phyloP scores from a whole-genome alignment of 2,888 invertebrate genomes.

The Drosophila macrothrix region DNA sequence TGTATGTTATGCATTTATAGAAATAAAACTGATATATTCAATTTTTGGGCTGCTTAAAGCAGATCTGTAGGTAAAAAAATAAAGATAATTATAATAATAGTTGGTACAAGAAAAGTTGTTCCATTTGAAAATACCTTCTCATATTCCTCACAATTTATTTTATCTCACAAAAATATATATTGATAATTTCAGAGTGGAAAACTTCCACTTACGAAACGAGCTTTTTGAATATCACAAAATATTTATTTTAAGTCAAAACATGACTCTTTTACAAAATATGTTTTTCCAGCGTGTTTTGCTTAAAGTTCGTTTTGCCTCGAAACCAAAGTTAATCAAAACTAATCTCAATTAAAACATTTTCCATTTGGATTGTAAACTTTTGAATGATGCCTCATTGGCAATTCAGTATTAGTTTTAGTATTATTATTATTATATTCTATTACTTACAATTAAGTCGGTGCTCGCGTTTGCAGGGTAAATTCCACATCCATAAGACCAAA shows the following conservation, averaged over 20 bases:
- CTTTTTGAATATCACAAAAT: not conserved
- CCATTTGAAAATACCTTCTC: not conserved
- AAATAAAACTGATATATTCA: not conserved
- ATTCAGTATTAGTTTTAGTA: not conserved
- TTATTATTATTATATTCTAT: not conserved
- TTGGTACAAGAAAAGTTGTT: not conserved
- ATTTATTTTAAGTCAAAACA: not conserved
- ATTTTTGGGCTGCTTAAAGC: not conserved
- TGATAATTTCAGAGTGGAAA: not conserved
- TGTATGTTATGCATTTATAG: conserved; percentile 21
- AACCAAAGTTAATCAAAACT: not conserved
- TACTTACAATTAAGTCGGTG: conserved; percentile 21
- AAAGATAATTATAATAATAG: not conserved
- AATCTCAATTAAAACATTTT: not conserved
- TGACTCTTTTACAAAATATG: not conserved
- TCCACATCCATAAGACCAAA: conserved; percentile 90
- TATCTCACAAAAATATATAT: not conserved
- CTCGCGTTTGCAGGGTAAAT: conserved; percentile 89
- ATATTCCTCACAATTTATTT: not conserved
- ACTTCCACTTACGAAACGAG: too few species aligned
- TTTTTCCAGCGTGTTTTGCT: not conserved
- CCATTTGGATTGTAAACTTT: not conserved
- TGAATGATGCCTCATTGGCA: not conserved
- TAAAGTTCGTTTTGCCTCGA: not conserved
- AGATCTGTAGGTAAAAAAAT: not conserved